Base-by-base conservation (phyloP, 1,140 invertebrate species). In the Eupeodes corollae region DNA sequence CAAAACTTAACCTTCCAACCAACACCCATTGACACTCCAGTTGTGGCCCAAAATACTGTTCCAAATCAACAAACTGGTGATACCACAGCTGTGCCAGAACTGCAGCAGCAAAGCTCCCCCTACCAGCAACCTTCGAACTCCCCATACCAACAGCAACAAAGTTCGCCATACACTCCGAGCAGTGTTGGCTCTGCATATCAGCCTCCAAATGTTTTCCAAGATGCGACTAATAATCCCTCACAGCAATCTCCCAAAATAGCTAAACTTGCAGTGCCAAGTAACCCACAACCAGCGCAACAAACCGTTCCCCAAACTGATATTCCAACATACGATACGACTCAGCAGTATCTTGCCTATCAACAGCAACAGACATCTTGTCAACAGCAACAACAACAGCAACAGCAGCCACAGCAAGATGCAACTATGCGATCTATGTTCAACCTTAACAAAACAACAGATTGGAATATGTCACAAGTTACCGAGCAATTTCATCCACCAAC, bases 61-160 rank as follows among this genome's bases (percentile, higher is more conserved):
- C 21, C 21, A 26, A 26, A 8, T 26, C 21, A 26, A n/a, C n/a
- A n/a, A 26, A 1, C 62, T 58, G 34, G 65, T 56, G 6, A 65
- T 54, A 6, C 68, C 51, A 19, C 59, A 55, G 37, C 42, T 59
- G 53, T 66, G 54, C 1, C 55, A 56, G 52, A 47, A 10, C 66
- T 62, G 0, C 56, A 58, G 44, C 62, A 65, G 32, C 59, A 64
- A 31, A 62, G 64, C 52, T 67, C 64, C 40, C 65, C 63, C 5
- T 68, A 64, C 21, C 64, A 67, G 40, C 63, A 63, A 33, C 60
- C 55, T 3, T 58, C 59, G 18, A 16, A 59, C 9, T 66, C 63
- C 37, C 63, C 63, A 0, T 67, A 67, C 45, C 64, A 42, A 44
- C 42, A 43, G 43, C 47, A 47, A 31, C 43, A 26, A 51, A 46